Evolutionary conservation across 1,140 invertebrate genomes (phyloP), one percentile per base, ranked within the genome.

Genomic region (Danaus melanippus): DNA sequence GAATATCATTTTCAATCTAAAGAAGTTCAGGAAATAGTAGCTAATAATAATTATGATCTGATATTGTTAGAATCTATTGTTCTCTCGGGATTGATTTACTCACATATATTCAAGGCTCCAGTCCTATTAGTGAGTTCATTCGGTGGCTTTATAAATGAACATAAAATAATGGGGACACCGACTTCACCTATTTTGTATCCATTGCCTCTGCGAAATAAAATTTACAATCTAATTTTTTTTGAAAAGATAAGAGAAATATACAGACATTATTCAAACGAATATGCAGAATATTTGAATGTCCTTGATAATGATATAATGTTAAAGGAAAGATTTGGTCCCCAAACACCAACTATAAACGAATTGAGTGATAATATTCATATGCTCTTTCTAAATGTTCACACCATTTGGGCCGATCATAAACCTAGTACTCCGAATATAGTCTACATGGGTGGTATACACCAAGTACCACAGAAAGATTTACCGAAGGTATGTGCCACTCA

Each of bases 111-210:
- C 46, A 69, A 83, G 40, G 84, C 66, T 6, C 75, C 67, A 9
- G 45, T 86, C 7, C 76, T 88, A 15, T 48, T 67, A 12, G 53
- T 85, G 2, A 77, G 71, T 42, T 84, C 86, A 1, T 64, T 74
- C 32, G 62, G 64, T 9, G 46, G 53, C 1, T n/a, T 55, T 10
- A 9, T 47, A 8, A 53, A 53, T 8, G 56, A 66, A 15, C 74
- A 64, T 15, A 58, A 72, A 3, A 47, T 62, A 1, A 54, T 85
- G 7, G 89, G 88, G 11, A 86, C 84, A 53, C 73, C 81, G 9
- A 60, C 71, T 2, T 86, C 88, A 52, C 78, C 85, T 0, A 41
- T 88, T 12, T 63, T 87, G 10, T 82, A 87, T 59, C 88, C 89
- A 0, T 69, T 79, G 9, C 12, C 72, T 2, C 55, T 80, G 10